These are phyloP conservation scores for Cremastinae sp. DNA, from an alignment of 2,888 invertebrate species.

Conservation along the genomic window DNA sequence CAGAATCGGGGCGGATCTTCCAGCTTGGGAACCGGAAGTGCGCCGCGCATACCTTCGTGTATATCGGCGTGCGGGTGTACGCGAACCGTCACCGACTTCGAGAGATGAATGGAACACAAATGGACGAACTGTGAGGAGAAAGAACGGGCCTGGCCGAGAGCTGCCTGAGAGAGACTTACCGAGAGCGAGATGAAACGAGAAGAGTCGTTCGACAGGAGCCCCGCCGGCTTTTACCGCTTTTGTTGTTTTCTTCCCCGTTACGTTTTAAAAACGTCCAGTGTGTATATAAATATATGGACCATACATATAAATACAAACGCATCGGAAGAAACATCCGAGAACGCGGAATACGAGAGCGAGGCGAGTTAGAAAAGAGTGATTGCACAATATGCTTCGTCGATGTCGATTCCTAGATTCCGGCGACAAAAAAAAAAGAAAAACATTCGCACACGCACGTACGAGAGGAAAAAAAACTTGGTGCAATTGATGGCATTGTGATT, in stretches of 20 bases:
- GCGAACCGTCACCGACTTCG: conserved; percentile 34
- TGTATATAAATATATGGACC: conserved; percentile 14
- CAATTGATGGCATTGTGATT: conserved; percentile 25
- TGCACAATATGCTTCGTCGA: conserved; percentile 39
- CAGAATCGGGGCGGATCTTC: not conserved
- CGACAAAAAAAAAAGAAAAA: conserved; percentile 21
- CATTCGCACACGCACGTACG: conserved; percentile 1
- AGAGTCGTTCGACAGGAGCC: conserved; percentile 58
- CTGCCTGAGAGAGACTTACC: conserved; percentile 44
- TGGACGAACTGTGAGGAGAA: conserved; percentile 46
- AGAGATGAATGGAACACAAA: conserved; percentile 51
- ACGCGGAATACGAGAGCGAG: conserved; percentile 27
- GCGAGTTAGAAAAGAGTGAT: conserved; percentile 24
- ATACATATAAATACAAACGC: conserved; percentile 14
- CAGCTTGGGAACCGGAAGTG: conserved; percentile 53
- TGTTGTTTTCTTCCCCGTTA: conserved; percentile 55
- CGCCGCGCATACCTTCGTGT: conserved; percentile 26
- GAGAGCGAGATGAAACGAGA: conserved; percentile 47
- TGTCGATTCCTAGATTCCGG: conserved; percentile 34
- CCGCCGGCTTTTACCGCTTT: conserved; percentile 60
- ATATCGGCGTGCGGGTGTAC: conserved; percentile 6
- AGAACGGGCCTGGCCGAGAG: conserved; percentile 28
- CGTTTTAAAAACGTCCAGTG: conserved; percentile 53
- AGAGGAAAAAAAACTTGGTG: conserved; percentile 28
- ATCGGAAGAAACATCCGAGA: conserved; percentile 21